phyloP scores from a whole-genome alignment of 2,888 invertebrate species.

The Mycalesis mineus region DNA sequence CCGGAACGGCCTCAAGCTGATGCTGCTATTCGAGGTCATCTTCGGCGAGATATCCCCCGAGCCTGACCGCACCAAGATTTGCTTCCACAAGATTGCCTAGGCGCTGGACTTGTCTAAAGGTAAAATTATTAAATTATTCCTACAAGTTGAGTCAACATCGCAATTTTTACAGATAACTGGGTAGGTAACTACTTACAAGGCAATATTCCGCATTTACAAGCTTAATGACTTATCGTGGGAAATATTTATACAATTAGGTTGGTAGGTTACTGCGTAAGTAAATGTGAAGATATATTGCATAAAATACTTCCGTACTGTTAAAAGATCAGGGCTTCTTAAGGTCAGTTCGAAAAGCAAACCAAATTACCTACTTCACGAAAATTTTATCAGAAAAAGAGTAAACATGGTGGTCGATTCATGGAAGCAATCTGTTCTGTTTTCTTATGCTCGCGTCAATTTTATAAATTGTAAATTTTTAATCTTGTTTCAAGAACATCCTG shows the following conservation, averaged over 20 bases:
- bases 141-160: background rate
- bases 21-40: slow-evolving; percentile 98
- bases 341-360: background rate
- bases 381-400: background rate
- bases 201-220: background rate
- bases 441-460: no score
- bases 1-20: slow-evolving; percentile 99
- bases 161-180: background rate
- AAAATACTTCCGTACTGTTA: background rate
- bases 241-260: background rate
- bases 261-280: background rate
- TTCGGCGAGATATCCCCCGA: slow-evolving; percentile 99
- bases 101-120: slow-evolving; percentile 98
- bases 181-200: background rate
- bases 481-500: no score
- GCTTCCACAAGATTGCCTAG: slow-evolving; percentile 99
- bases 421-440: no score
- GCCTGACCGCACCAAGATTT: slow-evolving; percentile 99
- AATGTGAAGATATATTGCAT: background rate
- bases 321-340: background rate
- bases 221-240: slow-evolving; percentile 3
- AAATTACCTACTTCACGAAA: background rate
- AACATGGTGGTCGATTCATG: background rate
- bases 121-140: slow-evolving; percentile 31
- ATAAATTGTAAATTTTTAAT: no score